Conservation (phyloP, 1,140 invertebrate genomes). For the Polyergus mexicanus region DNA sequence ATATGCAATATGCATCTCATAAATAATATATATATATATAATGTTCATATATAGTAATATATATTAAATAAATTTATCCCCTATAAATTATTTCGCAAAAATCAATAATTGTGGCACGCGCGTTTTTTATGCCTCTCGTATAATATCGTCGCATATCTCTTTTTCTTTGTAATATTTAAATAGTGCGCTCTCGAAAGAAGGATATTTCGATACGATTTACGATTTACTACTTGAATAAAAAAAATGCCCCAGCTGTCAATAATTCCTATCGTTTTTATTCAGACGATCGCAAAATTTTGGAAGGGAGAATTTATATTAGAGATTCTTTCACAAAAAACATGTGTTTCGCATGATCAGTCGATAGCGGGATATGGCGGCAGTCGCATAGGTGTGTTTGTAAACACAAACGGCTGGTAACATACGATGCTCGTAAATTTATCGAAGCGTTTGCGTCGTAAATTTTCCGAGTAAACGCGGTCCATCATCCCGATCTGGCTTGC, state of each 20-base stretch:
- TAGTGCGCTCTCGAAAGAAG: not conserved
- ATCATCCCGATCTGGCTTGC: constrained; percentile 32
- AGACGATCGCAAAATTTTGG: not conserved
- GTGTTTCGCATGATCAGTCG: constrained; percentile 54
- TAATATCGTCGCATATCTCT: constrained; percentile 1
- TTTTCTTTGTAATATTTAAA: not conserved
- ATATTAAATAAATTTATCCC: constrained; percentile 13
- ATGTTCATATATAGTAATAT: not conserved
- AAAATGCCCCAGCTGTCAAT: constrained; percentile 10
- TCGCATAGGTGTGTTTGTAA: constrained; percentile 67
- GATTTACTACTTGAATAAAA: too few relatives aligned
- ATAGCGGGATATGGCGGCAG: constrained; percentile 26
- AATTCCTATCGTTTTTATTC: constrained; percentile 27
- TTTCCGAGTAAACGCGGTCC: constrained; percentile 74
- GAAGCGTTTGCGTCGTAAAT: constrained; percentile 77
- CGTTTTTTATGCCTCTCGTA: not conserved
- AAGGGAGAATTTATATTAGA: constrained; percentile 18
- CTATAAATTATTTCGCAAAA: constrained; percentile 32
- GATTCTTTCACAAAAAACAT: constrained; percentile 34
- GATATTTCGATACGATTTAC: not conserved
- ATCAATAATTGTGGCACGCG: not conserved
- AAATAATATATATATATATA: constrained; percentile 20
- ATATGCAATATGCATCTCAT: constrained; percentile 32
- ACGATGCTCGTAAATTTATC: constrained; percentile 76
- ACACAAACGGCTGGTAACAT: constrained; percentile 60